Evolutionary conservation across 2,113 vertebrate genomes (phyloP), one percentile per base, ranked within the genome.

Genomic region (Ivindomyrus marchei): DNA sequence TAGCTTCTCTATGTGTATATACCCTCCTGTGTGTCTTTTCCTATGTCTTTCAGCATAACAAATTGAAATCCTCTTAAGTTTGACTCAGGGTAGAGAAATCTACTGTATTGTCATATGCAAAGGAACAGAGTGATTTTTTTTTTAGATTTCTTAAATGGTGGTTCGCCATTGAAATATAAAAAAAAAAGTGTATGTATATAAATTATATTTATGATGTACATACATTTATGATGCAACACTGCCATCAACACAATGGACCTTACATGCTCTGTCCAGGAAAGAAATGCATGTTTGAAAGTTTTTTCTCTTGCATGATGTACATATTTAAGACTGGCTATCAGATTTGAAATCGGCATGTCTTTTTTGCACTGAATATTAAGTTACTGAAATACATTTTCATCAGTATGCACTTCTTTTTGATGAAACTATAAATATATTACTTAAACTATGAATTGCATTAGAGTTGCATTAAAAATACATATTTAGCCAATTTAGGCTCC

Each of bases 71-170:
- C 95, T 97, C 96, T 93, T 97, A 97, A 96, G 97, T 97, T 96
- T 97, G 97, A 98, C 98, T 99, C 98, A 99, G 98, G 98, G 97
- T 94, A 96, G 97, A 95, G 95, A 95, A 97, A 96, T 96, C 91
- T 96, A 97, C 93, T 94, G 93, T 93, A 94, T 93, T 96, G 95
- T 97, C 96, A 97, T 97, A 97, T 97, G 96, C 96, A 97, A 86
- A 97, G 95, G 96, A 89, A 90, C 15, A 62, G 50, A 49, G 45
- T 49, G 47, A n/a, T 58, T 96, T 93, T 93, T 58, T 58, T 93
- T 96, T 96, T 92, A 95, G 97, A 95, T 97, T 98, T 97, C 97
- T 96, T 96, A 97, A 91, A 96, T 95, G 95, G 94, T 95, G 93
- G 93, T 90, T 95, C 93, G 94, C 93, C 94, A 94, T 92, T 95